These are phyloP conservation scores for Aselliscus stoliczkanus DNA, from an alignment of 2,797 vertebrate genomes.

Conservation along the genomic window DNA sequence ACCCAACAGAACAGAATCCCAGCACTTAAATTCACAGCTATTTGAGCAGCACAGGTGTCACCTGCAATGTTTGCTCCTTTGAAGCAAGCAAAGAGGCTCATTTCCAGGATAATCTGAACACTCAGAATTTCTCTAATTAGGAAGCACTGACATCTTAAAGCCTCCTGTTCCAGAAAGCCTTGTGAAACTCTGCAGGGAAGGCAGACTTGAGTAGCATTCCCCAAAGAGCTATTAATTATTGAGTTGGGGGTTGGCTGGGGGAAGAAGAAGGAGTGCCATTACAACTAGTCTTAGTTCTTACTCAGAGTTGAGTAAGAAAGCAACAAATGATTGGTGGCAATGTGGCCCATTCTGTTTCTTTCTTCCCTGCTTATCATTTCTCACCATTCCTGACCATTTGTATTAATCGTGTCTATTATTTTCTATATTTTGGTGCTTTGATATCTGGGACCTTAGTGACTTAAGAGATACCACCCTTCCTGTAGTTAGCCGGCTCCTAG, in stretches of 20 bases:
- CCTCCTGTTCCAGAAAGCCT: not conserved
- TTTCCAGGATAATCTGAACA: not conserved
- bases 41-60: not conserved
- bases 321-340: not conserved
- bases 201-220: not conserved
- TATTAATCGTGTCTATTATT: not conserved
- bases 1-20: not conserved
- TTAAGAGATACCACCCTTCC: not conserved
- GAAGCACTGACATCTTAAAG: not conserved
- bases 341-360: not conserved
- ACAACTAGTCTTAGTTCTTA: not conserved
- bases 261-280: not conserved
- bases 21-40: not conserved
- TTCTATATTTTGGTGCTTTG: not conserved
- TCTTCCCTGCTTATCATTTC: not conserved
- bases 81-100: not conserved
- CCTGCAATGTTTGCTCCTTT: not conserved
- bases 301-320: not conserved
- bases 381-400: not conserved
- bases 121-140: slow-evolving; percentile 12
- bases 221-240: not conserved
- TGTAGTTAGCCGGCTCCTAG: not conserved
- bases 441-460: not conserved
- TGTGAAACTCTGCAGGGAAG: not conserved
- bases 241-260: not conserved